Base-by-base conservation (phyloP, 2,797 vertebrate species). In the Philypnodon macrostomus region DNA sequence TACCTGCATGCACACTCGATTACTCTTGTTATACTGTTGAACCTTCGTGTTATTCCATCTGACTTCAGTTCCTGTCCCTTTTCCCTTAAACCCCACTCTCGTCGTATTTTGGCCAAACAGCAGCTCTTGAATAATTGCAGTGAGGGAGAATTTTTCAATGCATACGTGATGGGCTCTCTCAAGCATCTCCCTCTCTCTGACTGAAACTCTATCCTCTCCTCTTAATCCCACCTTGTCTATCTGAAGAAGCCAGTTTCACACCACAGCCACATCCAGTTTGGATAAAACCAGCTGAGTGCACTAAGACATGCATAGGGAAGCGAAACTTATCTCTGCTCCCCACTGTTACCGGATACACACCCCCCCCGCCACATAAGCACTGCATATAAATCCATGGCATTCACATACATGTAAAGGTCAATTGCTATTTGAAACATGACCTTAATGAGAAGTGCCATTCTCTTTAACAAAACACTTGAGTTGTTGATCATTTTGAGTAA, bases 41-140 rank as follows among this genome's bases (percentile, higher is more conserved):
- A 74, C 77, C 66, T 68, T 10, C 24, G 16, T 56, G 68, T 75
- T 81, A 83, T 80, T 79, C 75, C 76, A 67, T 72, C 73, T 72
- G 67, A 70, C 73, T 35, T 70, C 52, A 32, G 50, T 67, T 63
- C 58, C 24, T 53, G 37, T 61, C 55, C 65, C 69, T 66, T 55
- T 66, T 47, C 58, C 54, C 56, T 59, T 65, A 44, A 63, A 54
- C 58, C 60, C 65, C 7, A 9, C n/a, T 51, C 75, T 79, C 79
- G 62, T 57, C 63, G 40, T 18, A 48, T 69, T 71, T 66, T 70
- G 67, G 79, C 77, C 75, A 67, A 79, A 80, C 81, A 84, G 78
- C 80, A 53, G 83, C 77, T 84, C 75, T 69, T 89, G 87, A 90
- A 91, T 91, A 90, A 91, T 89, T 89, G 87, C 84, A 89, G 88